Base-by-base conservation (phyloP, 1,140 invertebrate genomes). In the Chelonus insularis region DNA sequence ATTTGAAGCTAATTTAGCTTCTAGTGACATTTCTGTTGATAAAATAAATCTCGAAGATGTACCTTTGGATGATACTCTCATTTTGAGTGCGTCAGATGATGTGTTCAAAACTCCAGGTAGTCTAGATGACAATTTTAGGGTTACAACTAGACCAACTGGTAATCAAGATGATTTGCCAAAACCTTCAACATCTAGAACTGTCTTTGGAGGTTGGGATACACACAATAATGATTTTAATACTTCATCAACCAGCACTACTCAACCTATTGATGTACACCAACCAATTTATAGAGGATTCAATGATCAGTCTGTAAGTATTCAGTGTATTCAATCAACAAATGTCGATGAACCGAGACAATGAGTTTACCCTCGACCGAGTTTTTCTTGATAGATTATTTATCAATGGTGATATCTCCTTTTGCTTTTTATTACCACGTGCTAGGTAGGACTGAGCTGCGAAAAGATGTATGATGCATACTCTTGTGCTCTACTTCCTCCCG, bases 231-330 rank as follows among this genome's bases (percentile, higher is more conserved):
- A 65, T 34, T 7, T 47, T 12, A 60, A 58, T n/a, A 61, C 37
- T 12, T 58, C 66, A 16, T 59, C 63, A 20, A 54, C 52, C 12
- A 25, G 60, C 52, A 50, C 66, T 29, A 57, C 65, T 39, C 14
- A 25, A 56, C 68, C 63, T 4, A 41, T 61, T 47, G 50, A 55
- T 52, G 63, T 67, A 21, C 64, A 67, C 58, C 60, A 66, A 52
- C 56, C 51, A 21, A 37, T 61, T 18, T 75, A 74, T 60, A 66
- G 72, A 9, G 59, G 51, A 11, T 45, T 68, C 66, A 64, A 60
- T 66, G 70, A 77, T 18, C 71, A 70, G 59, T 72, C 72, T 59
- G 75, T 77, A 69, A 77, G 75, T 76, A 68, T 54, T 48, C 37
- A 54, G 25, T 29, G 25, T 29, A 4, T 29, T 29, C 7, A 7